Evolutionary conservation across 2,888 invertebrate genomes (phyloP).

Genomic region (Tetrapedia diversipes): DNA sequence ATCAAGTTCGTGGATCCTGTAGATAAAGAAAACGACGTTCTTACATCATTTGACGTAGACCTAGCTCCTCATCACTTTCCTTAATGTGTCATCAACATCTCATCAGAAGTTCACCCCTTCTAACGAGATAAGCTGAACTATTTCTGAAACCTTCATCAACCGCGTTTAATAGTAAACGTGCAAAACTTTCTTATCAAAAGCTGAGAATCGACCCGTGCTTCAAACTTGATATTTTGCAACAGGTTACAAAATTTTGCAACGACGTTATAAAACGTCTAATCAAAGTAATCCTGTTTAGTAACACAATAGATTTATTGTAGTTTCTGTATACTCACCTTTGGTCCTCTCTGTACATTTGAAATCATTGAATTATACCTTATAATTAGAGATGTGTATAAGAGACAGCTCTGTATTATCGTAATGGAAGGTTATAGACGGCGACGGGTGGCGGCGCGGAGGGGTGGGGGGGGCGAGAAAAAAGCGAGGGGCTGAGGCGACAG

Average conservation of each 20-base stretch:
- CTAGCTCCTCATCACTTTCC: not conserved
- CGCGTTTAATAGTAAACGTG: not conserved
- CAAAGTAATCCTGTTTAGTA: too few species aligned
- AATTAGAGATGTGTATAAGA: too few species aligned
- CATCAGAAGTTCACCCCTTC: not conserved
- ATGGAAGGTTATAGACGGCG: slow-evolving; percentile 49
- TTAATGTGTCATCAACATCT: slow-evolving; percentile 4
- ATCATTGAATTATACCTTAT: too few species aligned
- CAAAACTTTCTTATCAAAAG: not conserved
- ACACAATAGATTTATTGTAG: too few species aligned
- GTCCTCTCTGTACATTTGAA: too few species aligned
- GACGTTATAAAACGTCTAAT: too few species aligned
- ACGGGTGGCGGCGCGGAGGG: slow-evolving; percentile 13
- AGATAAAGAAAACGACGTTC: not conserved
- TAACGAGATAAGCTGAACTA: not conserved
- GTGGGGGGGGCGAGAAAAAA: slow-evolving; percentile 22
- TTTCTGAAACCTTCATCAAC: not conserved
- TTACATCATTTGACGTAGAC: slow-evolving; percentile 1
- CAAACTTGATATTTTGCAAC: too few species aligned
- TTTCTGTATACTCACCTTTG: too few species aligned
- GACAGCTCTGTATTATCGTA: slow-evolving; percentile 56
- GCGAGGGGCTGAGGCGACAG: slow-evolving; percentile 37
- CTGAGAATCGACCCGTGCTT: not conserved
- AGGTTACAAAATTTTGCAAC: too few species aligned
- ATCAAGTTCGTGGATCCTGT: not conserved